Percentiles rank a stretch among this genome's conserved stretches.
Evolutionary conservation across 2,113 vertebrate species (phyloP).

Genomic region (Heteronetta atricapilla): DNA sequence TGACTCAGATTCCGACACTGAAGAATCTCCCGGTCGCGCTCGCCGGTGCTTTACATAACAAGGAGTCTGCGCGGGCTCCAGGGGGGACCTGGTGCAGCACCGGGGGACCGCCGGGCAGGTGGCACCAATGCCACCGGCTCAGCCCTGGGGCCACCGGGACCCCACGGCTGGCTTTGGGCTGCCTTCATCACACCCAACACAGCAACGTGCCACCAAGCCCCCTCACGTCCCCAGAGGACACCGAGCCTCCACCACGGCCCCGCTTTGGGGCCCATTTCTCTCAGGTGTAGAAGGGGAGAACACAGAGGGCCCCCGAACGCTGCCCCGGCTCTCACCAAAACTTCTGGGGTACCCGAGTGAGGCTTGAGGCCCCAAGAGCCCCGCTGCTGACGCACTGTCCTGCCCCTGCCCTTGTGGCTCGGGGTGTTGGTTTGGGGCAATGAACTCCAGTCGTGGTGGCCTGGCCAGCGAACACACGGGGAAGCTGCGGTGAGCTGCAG

Average conservation of each 20-base stretch:
- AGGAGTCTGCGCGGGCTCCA: neutral
- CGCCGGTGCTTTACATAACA: slow-evolving; percentile 63
- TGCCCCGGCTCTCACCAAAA: neutral
- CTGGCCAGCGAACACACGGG: neutral
- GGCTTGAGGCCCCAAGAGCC: neutral
- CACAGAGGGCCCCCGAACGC: neutral
- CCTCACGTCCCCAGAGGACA: neutral
- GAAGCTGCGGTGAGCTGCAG: neutral
- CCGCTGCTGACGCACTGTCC: rapidly evolving
- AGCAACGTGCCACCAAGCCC: neutral
- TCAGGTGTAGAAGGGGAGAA: neutral
- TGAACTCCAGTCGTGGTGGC: rapidly evolving
- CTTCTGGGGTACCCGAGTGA: neutral
- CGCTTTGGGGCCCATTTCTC: neutral
- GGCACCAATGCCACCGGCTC: neutral
- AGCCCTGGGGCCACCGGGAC: neutral
- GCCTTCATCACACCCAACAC: neutral
- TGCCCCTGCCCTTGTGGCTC: neutral
- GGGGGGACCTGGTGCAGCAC: rapidly evolving
- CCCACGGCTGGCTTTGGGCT: neutral
- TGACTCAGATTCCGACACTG: slow-evolving; percentile 76
- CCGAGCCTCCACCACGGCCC: rapidly evolving
- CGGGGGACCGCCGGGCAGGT: neutral
- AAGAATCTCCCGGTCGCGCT: slow-evolving; percentile 57
- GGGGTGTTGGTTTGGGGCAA: neutral